These are phyloP conservation scores for Corythoichthys haematopterus DNA, from an alignment of 2,113 vertebrate species.

Conservation along the genomic window DNA sequence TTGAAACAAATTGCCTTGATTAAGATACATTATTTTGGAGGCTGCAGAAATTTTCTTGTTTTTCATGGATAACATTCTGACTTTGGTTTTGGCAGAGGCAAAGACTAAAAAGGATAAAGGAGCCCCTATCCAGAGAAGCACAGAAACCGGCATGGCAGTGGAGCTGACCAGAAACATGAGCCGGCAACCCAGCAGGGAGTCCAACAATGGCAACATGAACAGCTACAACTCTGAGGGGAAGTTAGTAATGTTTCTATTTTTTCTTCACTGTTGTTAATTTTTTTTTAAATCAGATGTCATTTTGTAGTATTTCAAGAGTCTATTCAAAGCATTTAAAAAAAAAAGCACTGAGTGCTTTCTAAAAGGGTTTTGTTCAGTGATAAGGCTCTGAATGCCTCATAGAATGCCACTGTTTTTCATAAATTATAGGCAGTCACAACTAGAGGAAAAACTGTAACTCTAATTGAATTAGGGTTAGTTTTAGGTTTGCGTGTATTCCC, in stretches of 20 bases:
- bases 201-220: conserved; percentile 96
- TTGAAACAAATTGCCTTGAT: not conserved
- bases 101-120: conserved; percentile 93
- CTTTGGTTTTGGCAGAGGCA: conserved; percentile 70
- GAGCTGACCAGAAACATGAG: conserved; percentile 91
- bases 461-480: too few relatives aligned
- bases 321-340: not conserved
- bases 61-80: not conserved
- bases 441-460: too few relatives aligned
- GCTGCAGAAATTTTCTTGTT: not conserved
- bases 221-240: conserved; percentile 97
- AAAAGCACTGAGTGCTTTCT: too few relatives aligned
- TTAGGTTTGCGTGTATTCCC: too few relatives aligned
- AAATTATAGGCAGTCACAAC: too few relatives aligned
- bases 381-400: too few relatives aligned
- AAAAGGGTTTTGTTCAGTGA: too few relatives aligned
- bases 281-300: too few relatives aligned
- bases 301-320: too few relatives aligned
- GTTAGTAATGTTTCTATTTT: conserved; percentile 71
- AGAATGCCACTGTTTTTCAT: too few relatives aligned
- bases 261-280: not conserved
- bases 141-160: conserved; percentile 94
- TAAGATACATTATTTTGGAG: not conserved
- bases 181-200: conserved; percentile 91
- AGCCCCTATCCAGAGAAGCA: conserved; percentile 89